Evolutionary conservation across 2,113 vertebrate genomes (phyloP).

Genomic region (Caranx ignobilis): DNA sequence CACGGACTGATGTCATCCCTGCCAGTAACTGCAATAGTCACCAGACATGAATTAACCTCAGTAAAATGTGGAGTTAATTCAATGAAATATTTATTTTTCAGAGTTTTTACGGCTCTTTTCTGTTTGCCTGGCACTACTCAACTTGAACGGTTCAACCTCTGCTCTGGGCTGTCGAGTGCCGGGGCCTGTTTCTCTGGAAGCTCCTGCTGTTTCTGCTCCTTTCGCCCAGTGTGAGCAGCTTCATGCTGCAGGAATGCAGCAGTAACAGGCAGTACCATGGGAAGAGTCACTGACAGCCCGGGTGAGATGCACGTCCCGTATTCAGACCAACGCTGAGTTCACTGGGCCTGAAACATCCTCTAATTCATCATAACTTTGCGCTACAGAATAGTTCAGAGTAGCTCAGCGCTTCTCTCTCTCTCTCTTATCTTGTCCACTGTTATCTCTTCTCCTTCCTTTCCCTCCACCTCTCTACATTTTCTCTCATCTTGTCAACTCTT

Average conservation of each 20-base stretch:
- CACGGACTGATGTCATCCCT: constrained; percentile 21
- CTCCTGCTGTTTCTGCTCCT: constrained; percentile 60
- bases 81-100: constrained; percentile 38
- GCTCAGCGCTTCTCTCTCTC: background rate
- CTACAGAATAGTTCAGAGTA: constrained; percentile 7
- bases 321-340: constrained; percentile 49
- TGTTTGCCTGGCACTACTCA: constrained; percentile 23
- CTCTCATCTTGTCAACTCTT: constrained; percentile 2
- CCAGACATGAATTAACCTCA: constrained; percentile 49
- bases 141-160: constrained; percentile 31
- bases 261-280: constrained; percentile 81
- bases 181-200: constrained; percentile 37
- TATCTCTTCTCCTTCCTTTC: background rate
- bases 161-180: background rate
- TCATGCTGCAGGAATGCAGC: constrained; percentile 80
- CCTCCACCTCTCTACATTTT: background rate
- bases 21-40: constrained; percentile 42
- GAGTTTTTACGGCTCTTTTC: constrained; percentile 29
- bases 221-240: constrained; percentile 47
- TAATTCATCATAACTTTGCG: constrained; percentile 30
- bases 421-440: background rate
- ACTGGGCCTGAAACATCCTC: constrained; percentile 54
- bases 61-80: constrained; percentile 40
- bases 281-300: constrained; percentile 45
- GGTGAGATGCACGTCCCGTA: constrained; percentile 41